Base-by-base conservation (phyloP, 2,797 vertebrate genomes). In the Leptodactylus fallax region DNA sequence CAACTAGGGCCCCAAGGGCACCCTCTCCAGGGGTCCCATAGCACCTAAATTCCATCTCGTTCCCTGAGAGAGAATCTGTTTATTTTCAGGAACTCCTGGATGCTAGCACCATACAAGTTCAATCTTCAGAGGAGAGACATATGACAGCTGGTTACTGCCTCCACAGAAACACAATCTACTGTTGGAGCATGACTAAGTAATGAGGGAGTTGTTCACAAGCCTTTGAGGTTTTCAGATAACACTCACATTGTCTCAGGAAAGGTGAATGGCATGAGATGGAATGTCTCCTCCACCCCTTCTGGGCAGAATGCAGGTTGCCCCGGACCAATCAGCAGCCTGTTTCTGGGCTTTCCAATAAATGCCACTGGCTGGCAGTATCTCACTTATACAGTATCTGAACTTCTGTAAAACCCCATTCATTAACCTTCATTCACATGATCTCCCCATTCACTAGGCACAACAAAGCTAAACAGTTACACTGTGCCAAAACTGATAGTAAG, bases 401-500 rank as follows among this genome's bases (percentile, higher is more conserved):
- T 63, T n/a, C 51, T 58, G 47, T 55, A 58, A 83, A 88, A 45
- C 21, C 65, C 80, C 79, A 89, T 89, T 89, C 88, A 89, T 86
- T 56, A 69, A 60, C 71, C 27, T 51, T 27, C 25, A 74, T 79
- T 85, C 87, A 88, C 69, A 81, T 77, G 87, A 81, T 89, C 9
- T 23, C 21, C 7, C 61, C 60, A 83, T 86, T 89, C 85, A 86
- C 84, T n/a, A 60, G 21, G 74, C 27, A 69, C 60, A 83, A 86
- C 85, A 89, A 86, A 86, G 85, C 36, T 61, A 77, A 86, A 86
- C 80, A 89, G 85, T 83, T 72, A 71, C 49, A 36, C 23, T 3
- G 71, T 86, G 88, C 88, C 88, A 89, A 83, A 89, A 36, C 36
- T 36, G n/a, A 83, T 78, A 85, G 27, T n/a, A 63, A 81, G 79